Evolutionary conservation across 2,113 vertebrate genomes (phyloP).

Genomic region (Zosterops pallidus): DNA sequence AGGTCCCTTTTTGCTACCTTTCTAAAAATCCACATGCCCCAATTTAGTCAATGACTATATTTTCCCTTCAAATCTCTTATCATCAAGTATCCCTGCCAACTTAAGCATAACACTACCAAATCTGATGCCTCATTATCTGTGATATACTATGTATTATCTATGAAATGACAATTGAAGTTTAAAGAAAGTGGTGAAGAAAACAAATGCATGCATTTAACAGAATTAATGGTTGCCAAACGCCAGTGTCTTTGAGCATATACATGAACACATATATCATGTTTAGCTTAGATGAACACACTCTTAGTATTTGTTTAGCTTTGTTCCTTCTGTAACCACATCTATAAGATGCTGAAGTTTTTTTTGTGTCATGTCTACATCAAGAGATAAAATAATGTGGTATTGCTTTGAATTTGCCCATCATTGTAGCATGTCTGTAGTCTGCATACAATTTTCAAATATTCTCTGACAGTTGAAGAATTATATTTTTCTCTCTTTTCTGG

Average conservation of each 20-base stretch:
- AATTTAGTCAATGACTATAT: not conserved
- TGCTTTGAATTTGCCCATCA: not conserved
- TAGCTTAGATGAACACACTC: not conserved
- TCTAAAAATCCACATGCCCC: not conserved
- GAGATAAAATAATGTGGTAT: not conserved
- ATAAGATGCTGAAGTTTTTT: not conserved
- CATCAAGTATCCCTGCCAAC: not conserved
- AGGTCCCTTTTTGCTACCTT: not conserved
- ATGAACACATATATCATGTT: not conserved
- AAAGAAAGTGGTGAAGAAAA: not conserved
- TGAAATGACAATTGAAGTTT: not conserved
- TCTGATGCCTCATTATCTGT: not conserved
- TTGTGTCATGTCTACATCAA: not conserved
- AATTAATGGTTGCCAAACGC: not conserved
- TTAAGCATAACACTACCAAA: not conserved
- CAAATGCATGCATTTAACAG: not conserved
- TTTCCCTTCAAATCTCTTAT: not conserved
- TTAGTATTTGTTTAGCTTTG: not conserved
- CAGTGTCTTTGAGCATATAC: not conserved
- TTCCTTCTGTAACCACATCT: not conserved
- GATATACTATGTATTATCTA: not conserved
- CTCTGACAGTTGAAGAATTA: not conserved
- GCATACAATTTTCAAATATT: not conserved
- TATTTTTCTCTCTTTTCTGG: not conserved
- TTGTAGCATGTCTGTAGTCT: not conserved